Percentiles rank a stretch among this genome's conserved stretches.
phyloP scores from a whole-genome alignment of 2,797 vertebrate genomes.

The Paedocypris micromegethes region DNA sequence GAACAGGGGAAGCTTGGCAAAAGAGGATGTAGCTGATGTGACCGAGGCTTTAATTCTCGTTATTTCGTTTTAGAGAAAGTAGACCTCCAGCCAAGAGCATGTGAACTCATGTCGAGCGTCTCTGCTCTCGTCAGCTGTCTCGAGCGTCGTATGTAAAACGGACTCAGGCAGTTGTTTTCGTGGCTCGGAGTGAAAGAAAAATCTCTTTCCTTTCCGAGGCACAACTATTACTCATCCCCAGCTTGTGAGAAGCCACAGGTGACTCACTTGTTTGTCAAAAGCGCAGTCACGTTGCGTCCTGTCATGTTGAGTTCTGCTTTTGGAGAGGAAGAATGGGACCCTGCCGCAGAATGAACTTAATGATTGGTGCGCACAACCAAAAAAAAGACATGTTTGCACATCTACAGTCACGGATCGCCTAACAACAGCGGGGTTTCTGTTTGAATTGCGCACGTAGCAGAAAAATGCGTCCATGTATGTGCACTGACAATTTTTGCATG shows the following conservation, averaged over 20 bases:
- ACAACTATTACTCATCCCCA: constrained; percentile 64
- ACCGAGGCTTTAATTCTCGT: constrained; percentile 44
- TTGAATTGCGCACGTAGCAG: constrained; percentile 11
- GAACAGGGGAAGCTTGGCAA: constrained; percentile 65
- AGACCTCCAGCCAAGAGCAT: constrained; percentile 35
- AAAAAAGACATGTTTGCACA: constrained; percentile 40
- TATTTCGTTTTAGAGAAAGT: constrained; percentile 40
- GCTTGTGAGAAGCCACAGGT: constrained; percentile 68
- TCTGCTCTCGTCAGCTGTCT: neutral
- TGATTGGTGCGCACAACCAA: constrained; percentile 16
- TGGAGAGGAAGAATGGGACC: constrained; percentile 41
- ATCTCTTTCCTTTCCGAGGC: constrained; percentile 51
- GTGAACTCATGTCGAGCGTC: constrained; percentile 17
- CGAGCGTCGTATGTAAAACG: too few species aligned
- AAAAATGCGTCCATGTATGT: neutral
- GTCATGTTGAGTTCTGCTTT: constrained; percentile 47
- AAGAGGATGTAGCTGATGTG: constrained; percentile 64
- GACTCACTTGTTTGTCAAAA: constrained; percentile 73
- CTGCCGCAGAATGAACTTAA: constrained; percentile 41
- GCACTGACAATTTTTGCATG: neutral
- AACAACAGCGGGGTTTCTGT: constrained; percentile 21
- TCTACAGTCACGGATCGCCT: constrained; percentile 10
- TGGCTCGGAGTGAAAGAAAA: constrained; percentile 46
- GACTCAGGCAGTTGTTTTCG: constrained; percentile 31
- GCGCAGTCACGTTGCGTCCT: constrained; percentile 46